Evolutionary conservation across 2,113 vertebrate species (phyloP).

Genomic region (Brachypodius melanocephalos): DNA sequence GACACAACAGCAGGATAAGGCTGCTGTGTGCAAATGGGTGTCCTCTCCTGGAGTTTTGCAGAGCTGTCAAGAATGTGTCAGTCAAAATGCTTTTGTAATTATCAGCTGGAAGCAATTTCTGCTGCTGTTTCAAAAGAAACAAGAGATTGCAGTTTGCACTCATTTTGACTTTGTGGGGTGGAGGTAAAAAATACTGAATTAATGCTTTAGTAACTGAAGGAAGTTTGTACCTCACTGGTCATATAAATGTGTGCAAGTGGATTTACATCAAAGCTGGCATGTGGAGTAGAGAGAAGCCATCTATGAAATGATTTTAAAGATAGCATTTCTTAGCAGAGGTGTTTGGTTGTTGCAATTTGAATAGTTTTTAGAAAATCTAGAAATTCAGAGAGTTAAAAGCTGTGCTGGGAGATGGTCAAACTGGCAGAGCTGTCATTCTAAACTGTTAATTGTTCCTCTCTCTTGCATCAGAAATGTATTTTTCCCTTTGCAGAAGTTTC

Average conservation of each 20-base stretch:
- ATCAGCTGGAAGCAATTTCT: background rate
- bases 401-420: background rate
- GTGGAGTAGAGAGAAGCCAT: background rate
- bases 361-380: background rate
- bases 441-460: background rate
- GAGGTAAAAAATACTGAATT: background rate
- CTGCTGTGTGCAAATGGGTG: background rate
- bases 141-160: background rate
- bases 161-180: background rate
- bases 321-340: background rate
- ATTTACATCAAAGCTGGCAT: background rate
- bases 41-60: background rate
- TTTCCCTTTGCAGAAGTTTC: background rate
- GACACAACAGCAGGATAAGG: accelerated
- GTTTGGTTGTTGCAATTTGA: background rate
- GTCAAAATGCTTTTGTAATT: background rate
- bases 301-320: background rate
- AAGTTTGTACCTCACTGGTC: background rate
- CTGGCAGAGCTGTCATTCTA: background rate
- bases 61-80: background rate
- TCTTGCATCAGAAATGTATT: background rate
- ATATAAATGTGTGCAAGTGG: background rate
- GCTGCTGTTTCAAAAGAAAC: background rate
- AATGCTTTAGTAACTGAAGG: background rate
- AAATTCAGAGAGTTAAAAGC: background rate